These are phyloP conservation scores for Andrena flavipes DNA, from an alignment of 2,888 invertebrate species.

Conservation along the genomic window DNA sequence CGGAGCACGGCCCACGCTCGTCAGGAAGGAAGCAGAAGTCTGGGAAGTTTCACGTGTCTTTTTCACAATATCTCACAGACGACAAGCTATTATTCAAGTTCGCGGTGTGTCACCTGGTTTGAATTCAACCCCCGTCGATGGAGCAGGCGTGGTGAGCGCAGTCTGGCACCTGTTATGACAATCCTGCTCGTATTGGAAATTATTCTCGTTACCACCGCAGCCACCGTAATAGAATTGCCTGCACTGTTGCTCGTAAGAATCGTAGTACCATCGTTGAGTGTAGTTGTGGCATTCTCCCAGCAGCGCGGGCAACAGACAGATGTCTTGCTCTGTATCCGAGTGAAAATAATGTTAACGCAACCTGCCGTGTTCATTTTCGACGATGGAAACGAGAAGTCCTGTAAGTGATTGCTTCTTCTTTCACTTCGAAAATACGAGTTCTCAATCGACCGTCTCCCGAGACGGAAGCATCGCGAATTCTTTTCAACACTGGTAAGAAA, in stretches of 20 bases:
- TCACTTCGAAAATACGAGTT: not conserved
- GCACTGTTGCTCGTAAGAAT: constrained; percentile 91
- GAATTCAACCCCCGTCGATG: constrained; percentile 77
- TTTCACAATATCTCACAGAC: not conserved
- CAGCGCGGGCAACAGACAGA: constrained; percentile 91
- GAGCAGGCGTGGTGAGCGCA: constrained; percentile 84
- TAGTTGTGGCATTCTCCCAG: constrained; percentile 92
- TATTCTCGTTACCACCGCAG: constrained; percentile 96
- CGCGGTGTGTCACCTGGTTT: constrained; percentile 76
- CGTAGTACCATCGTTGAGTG: constrained; percentile 92
- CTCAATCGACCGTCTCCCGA: too few species aligned
- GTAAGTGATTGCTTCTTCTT: too few species aligned
- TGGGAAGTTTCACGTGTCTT: constrained; percentile 76
- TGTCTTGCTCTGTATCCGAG: constrained; percentile 87
- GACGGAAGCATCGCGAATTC: not conserved
- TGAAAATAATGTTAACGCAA: constrained; percentile 1
- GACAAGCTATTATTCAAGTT: not conserved
- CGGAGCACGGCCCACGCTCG: constrained; percentile 89
- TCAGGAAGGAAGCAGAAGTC: constrained; percentile 89
- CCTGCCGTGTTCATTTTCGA: not conserved
- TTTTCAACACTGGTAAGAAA: not conserved
- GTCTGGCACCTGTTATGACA: constrained; percentile 89
- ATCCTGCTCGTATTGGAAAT: constrained; percentile 89
- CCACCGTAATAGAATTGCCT: constrained; percentile 95
- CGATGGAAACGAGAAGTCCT: constrained; percentile 4